Evolutionary conservation across 2,113 vertebrate species (phyloP).

Genomic region (Myrmophylax atrothorax): DNA sequence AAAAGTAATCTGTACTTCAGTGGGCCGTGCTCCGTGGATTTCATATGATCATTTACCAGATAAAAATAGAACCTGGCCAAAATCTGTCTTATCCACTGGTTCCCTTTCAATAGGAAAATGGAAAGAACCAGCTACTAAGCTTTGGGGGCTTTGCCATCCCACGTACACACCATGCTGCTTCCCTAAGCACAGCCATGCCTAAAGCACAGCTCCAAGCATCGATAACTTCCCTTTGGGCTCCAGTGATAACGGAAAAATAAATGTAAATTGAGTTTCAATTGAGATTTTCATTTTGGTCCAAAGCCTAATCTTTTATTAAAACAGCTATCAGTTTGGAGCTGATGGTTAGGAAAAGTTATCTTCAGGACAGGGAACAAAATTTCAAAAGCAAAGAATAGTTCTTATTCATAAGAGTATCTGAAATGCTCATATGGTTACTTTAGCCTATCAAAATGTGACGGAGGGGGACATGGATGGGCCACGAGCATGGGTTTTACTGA

Average conservation of each 20-base stretch:
- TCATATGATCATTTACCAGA: constrained; percentile 11
- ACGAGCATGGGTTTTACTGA: not conserved
- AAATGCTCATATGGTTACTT: not conserved
- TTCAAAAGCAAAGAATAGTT: not conserved
- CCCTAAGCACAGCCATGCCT: not conserved
- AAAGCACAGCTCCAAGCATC: not conserved
- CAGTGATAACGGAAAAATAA: not conserved
- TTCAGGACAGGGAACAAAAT: constrained; percentile 14
- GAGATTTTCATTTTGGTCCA: constrained; percentile 1
- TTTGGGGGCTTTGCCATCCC: not conserved
- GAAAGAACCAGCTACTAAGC: not conserved
- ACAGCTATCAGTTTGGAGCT: not conserved
- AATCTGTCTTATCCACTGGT: not conserved
- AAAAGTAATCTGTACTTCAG: constrained; percentile 89
- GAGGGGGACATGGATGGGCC: not conserved
- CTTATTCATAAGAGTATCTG: not conserved
- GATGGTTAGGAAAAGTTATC: constrained; percentile 6
- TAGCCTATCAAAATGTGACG: not conserved
- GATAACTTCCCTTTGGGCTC: not conserved
- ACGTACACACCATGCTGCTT: not conserved
- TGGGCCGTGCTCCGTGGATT: constrained; percentile 74
- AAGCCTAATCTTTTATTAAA: constrained; percentile 37
- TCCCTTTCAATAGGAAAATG: not conserved
- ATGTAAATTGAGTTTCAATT: not conserved
- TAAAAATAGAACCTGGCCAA: constrained; percentile 35